Percentiles rank a stretch among this genome's conserved stretches.
phyloP scores from a whole-genome alignment of 2,113 vertebrate genomes.

The Riparia riparia region DNA sequence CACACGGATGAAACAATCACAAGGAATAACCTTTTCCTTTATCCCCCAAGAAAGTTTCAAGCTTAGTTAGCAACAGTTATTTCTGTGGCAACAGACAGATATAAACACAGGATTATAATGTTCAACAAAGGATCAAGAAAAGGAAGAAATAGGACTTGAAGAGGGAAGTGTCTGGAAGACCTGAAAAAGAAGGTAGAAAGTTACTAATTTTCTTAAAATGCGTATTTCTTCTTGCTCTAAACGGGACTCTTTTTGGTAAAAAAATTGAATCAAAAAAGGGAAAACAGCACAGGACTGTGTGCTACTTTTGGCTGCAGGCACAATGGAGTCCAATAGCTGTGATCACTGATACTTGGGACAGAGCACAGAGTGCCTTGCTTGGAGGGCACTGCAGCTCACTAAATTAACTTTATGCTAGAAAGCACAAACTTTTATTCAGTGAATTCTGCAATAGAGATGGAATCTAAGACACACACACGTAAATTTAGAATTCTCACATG shows the following conservation, averaged over 20 bases:
- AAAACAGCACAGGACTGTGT: not conserved
- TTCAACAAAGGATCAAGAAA: conserved; percentile 51
- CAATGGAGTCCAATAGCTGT: not conserved
- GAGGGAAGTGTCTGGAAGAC: not conserved
- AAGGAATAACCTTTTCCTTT: conserved; percentile 25
- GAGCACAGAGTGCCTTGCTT: not conserved
- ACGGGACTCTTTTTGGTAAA: not conserved
- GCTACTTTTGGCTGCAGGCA: not conserved
- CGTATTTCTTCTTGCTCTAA: not conserved
- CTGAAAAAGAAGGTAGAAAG: not conserved
- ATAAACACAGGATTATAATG: conserved; percentile 63
- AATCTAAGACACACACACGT: not conserved
- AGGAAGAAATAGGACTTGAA: conserved; percentile 35
- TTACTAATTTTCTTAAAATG: not conserved
- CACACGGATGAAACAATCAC: not conserved
- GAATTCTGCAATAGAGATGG: not conserved
- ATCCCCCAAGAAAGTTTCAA: conserved; percentile 31
- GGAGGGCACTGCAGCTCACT: not conserved
- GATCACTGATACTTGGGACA: not conserved
- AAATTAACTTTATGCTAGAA: not conserved
- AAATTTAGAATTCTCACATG: not conserved
- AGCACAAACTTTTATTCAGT: not conserved
- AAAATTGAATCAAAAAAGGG: not conserved
- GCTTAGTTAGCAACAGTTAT: conserved; percentile 37
- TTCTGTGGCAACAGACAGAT: conserved; percentile 52